phyloP scores from a whole-genome alignment of 1,140 invertebrate genomes.

The Proctacanthus coquilletti region DNA sequence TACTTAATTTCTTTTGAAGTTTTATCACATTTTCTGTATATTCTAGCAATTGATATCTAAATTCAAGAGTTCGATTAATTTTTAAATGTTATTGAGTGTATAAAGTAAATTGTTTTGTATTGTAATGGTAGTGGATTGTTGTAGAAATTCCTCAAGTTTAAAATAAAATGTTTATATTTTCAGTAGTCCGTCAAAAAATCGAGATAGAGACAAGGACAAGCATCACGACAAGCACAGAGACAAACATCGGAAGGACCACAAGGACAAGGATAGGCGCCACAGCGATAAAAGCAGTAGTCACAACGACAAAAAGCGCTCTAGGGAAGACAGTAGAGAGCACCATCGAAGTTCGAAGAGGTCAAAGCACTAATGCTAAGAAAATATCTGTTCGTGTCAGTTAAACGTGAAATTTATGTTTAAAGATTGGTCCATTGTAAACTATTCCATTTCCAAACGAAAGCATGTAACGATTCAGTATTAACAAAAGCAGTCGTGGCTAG shows the following conservation, averaged over 20 bases:
- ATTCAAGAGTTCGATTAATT: neutral
- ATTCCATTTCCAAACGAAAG: too few species aligned
- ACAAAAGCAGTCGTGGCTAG: too few species aligned
- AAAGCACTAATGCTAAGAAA: conserved; percentile 28
- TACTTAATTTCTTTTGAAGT: too few species aligned
- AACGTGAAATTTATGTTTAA: neutral
- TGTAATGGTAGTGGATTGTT: neutral
- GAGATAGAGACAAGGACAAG: conserved; percentile 26
- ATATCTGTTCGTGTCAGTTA: neutral
- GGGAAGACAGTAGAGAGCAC: conserved; percentile 55
- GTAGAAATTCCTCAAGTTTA: neutral
- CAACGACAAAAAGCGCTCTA: conserved; percentile 44
- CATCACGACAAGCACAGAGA: conserved; percentile 9
- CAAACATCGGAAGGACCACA: conserved; percentile 8
- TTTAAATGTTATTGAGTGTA: neutral
- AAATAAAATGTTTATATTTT: conserved; percentile 1
- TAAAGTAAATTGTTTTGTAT: neutral
- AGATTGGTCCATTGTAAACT: too few species aligned
- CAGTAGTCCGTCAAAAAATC: conserved; percentile 31
- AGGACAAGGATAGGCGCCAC: conserved; percentile 15
- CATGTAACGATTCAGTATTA: too few species aligned
- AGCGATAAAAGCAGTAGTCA: conserved; percentile 11
- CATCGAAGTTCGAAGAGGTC: conserved; percentile 50
- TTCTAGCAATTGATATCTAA: neutral
- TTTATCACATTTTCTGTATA: neutral